A percentile compares a stretch with the other conserved stretches of the same genome.
These are phyloP conservation scores for Contarinia nasturtii DNA, from an alignment of 1,140 invertebrate genomes.

Conservation along the genomic window DNA sequence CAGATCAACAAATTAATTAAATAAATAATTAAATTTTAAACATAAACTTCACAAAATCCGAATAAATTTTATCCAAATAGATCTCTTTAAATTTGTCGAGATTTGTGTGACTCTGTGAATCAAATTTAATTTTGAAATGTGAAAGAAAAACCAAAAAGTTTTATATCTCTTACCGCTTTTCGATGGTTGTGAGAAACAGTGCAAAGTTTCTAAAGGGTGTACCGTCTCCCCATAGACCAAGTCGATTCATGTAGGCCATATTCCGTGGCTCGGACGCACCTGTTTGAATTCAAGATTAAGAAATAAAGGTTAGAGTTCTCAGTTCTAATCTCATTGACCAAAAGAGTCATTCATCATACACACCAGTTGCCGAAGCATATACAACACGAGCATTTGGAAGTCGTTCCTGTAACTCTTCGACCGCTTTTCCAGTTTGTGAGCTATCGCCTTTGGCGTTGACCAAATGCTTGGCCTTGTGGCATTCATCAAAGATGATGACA, in stretches of 20 bases:
- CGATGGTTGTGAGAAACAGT: constrained; percentile 86
- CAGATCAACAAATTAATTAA: constrained; percentile 6
- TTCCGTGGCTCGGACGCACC: constrained; percentile 89
- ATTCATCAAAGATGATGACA: constrained; percentile 91
- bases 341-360: too few relatives aligned
- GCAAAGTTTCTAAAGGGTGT: constrained; percentile 81
- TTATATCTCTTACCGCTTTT: constrained; percentile 44
- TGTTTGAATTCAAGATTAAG: too few relatives aligned
- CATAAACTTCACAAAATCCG: background rate
- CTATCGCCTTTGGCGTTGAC: constrained; percentile 79
- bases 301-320: too few relatives aligned
- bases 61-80: background rate
- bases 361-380: constrained; percentile 91
- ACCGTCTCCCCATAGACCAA: constrained; percentile 89
- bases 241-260: constrained; percentile 95
- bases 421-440: constrained; percentile 65
- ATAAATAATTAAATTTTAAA: background rate
- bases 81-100: background rate
- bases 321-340: too few relatives aligned
- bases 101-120: background rate
- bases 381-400: constrained; percentile 81
- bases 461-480: constrained; percentile 93
- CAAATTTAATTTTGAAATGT: constrained; percentile 1
- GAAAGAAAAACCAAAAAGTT: too few relatives aligned
- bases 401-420: constrained; percentile 80